phyloP scores from a whole-genome alignment of 2,797 vertebrate genomes.

The Lepilemur septentrionalis region DNA sequence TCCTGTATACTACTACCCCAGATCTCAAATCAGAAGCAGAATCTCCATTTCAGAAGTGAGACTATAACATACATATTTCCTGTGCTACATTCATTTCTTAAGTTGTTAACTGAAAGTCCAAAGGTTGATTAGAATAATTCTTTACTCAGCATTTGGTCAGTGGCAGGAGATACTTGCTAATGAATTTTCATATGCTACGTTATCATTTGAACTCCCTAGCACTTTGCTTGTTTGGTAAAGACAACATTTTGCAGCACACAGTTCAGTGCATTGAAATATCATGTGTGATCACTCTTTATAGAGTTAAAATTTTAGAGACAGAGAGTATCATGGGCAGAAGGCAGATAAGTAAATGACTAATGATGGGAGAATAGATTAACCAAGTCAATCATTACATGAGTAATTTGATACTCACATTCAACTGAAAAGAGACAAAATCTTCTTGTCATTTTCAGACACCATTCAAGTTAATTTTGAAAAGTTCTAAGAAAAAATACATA shows the following conservation, averaged over 20 bases:
- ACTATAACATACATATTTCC: neutral
- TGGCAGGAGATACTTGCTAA: neutral
- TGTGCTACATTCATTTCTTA: neutral
- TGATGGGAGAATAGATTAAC: rapidly evolving
- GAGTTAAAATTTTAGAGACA: neutral
- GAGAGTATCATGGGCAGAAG: neutral
- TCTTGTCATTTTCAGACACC: neutral
- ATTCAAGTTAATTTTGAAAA: neutral
- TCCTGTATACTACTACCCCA: neutral
- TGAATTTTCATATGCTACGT: neutral
- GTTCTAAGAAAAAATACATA: constrained; percentile 31
- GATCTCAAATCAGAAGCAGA: neutral
- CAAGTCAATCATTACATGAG: neutral
- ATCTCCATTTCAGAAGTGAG: neutral
- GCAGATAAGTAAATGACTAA: neutral
- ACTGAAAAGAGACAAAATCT: neutral
- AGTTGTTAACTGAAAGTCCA: neutral
- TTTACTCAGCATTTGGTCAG: neutral
- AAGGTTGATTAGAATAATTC: neutral
- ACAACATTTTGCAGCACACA: neutral
- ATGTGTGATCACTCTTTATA: neutral
- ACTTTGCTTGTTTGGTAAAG: neutral
- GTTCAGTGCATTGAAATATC: neutral
- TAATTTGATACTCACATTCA: neutral
- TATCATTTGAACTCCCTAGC: neutral